Evolutionary conservation across 2,888 invertebrate genomes (phyloP).

Genomic region (Melanchra persicariae): DNA sequence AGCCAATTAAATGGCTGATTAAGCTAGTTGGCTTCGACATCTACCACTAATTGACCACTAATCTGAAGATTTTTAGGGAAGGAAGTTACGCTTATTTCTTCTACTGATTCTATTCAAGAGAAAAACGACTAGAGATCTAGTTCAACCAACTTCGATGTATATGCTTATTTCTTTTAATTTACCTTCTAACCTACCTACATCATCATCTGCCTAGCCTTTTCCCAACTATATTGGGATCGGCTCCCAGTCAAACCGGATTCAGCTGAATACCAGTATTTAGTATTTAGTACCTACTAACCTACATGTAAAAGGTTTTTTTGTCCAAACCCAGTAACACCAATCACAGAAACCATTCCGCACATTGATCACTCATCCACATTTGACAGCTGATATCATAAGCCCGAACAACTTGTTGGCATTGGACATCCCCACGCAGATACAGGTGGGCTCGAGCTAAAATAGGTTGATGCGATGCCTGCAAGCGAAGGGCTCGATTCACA

Average conservation of each 20-base stretch:
- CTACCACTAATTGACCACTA: too few species aligned
- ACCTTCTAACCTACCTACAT: too few species aligned
- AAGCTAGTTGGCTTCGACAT: too few species aligned
- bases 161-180: too few species aligned
- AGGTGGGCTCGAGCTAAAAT: conserved; percentile 41
- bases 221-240: too few species aligned
- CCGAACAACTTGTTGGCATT: conserved; percentile 54
- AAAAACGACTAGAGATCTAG: not conserved
- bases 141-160: too few species aligned
- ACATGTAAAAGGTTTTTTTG: not conserved
- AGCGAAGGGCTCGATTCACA: conserved; percentile 45
- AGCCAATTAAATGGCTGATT: too few species aligned
- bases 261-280: too few species aligned
- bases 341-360: not conserved
- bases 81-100: not conserved
- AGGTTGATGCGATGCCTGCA: conserved; percentile 35
- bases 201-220: too few species aligned
- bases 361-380: conserved; percentile 17
- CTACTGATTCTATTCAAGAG: not conserved
- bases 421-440: conserved; percentile 37
- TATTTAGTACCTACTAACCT: not conserved
- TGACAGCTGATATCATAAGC: conserved; percentile 47
- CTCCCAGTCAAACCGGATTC: too few species aligned
- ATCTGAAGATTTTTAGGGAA: too few species aligned
- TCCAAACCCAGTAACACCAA: not conserved